Evolutionary conservation across 2,888 invertebrate genomes (phyloP), one percentile per base, ranked within the genome.

Genomic region (Diarsia rubi): DNA sequence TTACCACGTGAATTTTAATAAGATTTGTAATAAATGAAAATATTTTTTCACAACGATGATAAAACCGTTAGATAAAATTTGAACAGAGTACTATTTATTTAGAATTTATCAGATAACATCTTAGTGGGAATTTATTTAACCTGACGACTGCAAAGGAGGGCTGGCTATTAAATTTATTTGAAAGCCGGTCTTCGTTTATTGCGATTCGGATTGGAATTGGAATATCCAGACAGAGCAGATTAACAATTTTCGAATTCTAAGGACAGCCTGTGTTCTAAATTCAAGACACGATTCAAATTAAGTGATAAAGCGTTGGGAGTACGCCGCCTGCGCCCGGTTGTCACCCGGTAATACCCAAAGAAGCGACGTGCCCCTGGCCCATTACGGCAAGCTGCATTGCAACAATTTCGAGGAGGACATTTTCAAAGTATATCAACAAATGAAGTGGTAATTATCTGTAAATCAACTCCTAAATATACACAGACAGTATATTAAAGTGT

Each of bases 231-330:
- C 87, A 87, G 89, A 86, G 86, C 86, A 89, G 87, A 91, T 91
- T 88, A 90, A 90, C 90, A 89, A 91, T 90, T 90, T 89, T 88
- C 86, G 83, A 90, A 90, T 90, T 90, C 87, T 84, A 87, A 89
- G 88, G 86, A 87, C 88, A 87, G 86, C 78, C 84, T 86, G 87
- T 88, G 88, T 90, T 93, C 89, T 83, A 90, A 91, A 95, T 95
- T 95, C 95, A 86, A 90, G 89, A 91, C 95, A 94, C 95, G 95
- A 94, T 94, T 95, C 94, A 94, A 95, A 95, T 95, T 95, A 95
- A 94, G 95, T 94, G 95, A 94, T 94, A 94, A 95, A 94, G 93
- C 94, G 94, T 91, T 92, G 89, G 87, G 89, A 90, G 89, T 88
- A 89, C 87, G 89, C 91, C 90, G 92, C 91, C 90, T 91, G 90